These are phyloP conservation scores for Cephus rjabovi DNA, from an alignment of 2,888 invertebrate species.

Conservation along the genomic window DNA sequence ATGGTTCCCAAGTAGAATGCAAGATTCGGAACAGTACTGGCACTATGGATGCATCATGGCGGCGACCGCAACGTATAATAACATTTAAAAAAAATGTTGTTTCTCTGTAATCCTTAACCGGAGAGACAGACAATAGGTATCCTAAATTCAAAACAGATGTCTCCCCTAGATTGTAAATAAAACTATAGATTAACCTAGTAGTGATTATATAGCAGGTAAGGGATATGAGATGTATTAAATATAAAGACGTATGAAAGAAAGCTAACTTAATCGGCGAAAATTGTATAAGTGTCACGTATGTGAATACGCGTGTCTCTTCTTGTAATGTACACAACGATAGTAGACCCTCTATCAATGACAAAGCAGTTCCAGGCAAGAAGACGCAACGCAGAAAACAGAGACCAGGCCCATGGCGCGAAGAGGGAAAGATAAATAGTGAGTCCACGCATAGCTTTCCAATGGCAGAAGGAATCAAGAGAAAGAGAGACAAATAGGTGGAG, in stretches of 20 bases:
- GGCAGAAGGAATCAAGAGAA: background rate
- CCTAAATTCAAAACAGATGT: background rate
- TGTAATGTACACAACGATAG: background rate
- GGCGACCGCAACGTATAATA: background rate
- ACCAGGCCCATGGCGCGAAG: background rate
- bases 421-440: background rate
- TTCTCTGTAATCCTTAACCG: background rate
- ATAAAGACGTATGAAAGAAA: background rate
- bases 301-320: background rate
- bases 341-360: slow-evolving; percentile 27
- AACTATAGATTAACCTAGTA: background rate
- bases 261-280: background rate
- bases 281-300: background rate
- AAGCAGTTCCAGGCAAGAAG: slow-evolving; percentile 15
- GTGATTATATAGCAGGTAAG: background rate
- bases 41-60: background rate
- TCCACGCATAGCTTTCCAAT: background rate
- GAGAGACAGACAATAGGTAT: background rate
- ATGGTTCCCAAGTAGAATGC: background rate
- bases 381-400: slow-evolving; percentile 20
- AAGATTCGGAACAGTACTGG: background rate
- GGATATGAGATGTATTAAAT: background rate
- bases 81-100: background rate
- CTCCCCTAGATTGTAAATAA: background rate
- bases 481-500: background rate